A percentile compares a stretch with the other conserved stretches of the same genome.
phyloP scores from a whole-genome alignment of 1,140 invertebrate species.

The Cyclina sinensis region DNA sequence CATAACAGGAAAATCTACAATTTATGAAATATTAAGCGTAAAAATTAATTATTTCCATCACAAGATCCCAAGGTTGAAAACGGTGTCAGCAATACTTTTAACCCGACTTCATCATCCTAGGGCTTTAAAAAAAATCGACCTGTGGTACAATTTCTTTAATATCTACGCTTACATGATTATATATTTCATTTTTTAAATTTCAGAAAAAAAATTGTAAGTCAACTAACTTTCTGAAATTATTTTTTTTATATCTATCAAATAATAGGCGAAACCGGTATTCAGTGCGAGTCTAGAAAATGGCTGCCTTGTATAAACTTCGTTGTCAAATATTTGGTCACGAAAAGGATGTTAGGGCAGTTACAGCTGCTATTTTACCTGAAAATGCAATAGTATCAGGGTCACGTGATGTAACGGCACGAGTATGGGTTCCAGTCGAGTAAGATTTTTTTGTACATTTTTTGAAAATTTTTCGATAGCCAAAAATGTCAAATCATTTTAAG shows the following conservation, averaged over 20 bases:
- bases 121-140: no score
- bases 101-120: not conserved
- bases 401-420: conserved; percentile 93
- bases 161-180: no score
- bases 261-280: conserved; percentile 14
- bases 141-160: no score
- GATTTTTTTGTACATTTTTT: conserved; percentile 65
- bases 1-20: not conserved
- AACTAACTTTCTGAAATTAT: no score
- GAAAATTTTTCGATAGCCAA: no score
- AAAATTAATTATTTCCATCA: no score
- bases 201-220: no score
- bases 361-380: conserved; percentile 88
- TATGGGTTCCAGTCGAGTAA: conserved; percentile 94
- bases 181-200: no score
- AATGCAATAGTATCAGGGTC: conserved; percentile 94
- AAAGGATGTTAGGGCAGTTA: conserved; percentile 93
- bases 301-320: conserved; percentile 91
- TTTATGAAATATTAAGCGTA: no score
- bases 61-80: not conserved
- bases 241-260: no score
- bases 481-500: no score
- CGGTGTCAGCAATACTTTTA: not conserved
- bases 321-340: conserved; percentile 92
- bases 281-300: conserved; percentile 75